Base-by-base conservation (phyloP, 53 echinoderm and acorn worm species). In the Henricia sp. region DNA sequence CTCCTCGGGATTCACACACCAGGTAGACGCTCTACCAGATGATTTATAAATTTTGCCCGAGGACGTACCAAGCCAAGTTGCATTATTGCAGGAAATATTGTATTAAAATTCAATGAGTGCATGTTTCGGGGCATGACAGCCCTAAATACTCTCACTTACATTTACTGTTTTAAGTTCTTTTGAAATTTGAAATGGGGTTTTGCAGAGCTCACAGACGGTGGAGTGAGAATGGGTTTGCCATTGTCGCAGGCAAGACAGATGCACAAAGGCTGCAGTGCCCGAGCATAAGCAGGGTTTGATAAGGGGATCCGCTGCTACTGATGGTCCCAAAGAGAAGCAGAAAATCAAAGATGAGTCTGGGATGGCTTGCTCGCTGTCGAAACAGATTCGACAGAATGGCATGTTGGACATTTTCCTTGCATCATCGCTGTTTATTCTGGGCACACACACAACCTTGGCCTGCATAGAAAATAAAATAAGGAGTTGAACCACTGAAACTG, bases 201-300 rank as follows among this genome's bases (percentile, higher is more conserved):
- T 8, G 29, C 89, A 89, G n/a, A 89, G 83, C 26, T 89, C 89
- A 57, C 89, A 89, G 72, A 67, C 43, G 42, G 37, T 70, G 29
- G 44, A 83, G n/a, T 67, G 50, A 0, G 89, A 83, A 6, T 53
- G 36, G 41, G 83, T 59, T 24, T 83, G 67, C 89, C 89, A 89
- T 53, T 48, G 83, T 68, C 44, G 52, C 13, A 89, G 67, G 67
- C 89, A 89, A 24, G 50, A 67, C 42, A 89, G 83, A 29, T 89
- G 89, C 65, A 89, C 89, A 66, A 39, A 59, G 70, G 74, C 83
- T 17, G 74, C 83, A 16, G 83, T 89, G 30, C 89, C 89, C 3
- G 83, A 73, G 54, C 89, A 89, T 34, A 83, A 46, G 67, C 89
- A 89, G 41, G 89, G 89, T 32, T 38, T 89, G 11, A 89, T 44